These are phyloP conservation scores for Hirundo rustica DNA, from an alignment of 2,797 vertebrate species.

Conservation along the genomic window DNA sequence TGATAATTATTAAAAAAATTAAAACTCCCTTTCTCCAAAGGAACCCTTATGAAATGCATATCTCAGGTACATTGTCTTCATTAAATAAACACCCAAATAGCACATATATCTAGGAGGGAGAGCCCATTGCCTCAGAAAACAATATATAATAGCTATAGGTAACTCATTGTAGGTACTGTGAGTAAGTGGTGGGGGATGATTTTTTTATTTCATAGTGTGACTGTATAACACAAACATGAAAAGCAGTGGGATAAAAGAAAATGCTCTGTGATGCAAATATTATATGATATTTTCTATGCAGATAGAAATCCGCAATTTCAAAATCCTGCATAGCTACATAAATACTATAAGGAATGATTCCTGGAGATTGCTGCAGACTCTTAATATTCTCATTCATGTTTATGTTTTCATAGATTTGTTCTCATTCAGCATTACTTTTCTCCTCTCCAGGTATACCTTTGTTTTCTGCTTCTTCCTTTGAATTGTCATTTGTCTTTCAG, in stretches of 20 bases:
- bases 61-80: not conserved
- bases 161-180: not conserved
- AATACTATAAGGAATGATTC: not conserved
- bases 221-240: rapidly evolving
- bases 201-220: not conserved
- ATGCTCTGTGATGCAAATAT: not conserved
- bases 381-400: not conserved
- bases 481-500: not conserved
- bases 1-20: not conserved
- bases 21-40: not conserved
- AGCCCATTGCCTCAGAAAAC: not conserved
- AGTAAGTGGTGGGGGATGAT: not conserved
- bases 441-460: not conserved
- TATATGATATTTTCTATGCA: not conserved
- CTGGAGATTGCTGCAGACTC: not conserved
- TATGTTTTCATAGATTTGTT: not conserved
- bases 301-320: not conserved
- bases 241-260: not conserved
- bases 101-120: not conserved
- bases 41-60: not conserved
- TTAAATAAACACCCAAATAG: not conserved
- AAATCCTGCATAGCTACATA: not conserved
- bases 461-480: not conserved
- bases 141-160: not conserved
- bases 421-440: not conserved